Evolutionary conservation across 30 jellyfish, hydroid and myxozoan species (phyloP), one percentile per base, ranked within the genome.

Genomic region (Cassiopea xamachana): DNA sequence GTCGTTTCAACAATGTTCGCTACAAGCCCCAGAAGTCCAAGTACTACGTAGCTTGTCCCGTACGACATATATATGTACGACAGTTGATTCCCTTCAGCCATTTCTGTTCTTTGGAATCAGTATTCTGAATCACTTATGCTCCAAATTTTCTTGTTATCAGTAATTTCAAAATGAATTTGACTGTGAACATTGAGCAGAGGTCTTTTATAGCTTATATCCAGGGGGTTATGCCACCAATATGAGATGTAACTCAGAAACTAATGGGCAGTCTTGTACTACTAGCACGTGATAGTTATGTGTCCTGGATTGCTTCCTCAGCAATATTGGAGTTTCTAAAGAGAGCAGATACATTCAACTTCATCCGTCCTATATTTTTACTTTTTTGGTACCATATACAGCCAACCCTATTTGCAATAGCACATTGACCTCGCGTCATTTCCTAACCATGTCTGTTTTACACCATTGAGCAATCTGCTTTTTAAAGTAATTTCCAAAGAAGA

Each of bases 21-120:
- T 6, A 51, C 70, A 7, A 50, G 2, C 16, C 87, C 87, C 55
- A 78, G 70, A 18, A 78, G 46, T 18, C 87, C 87, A 78, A 47
- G 51, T 1, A n/a, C 7, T 3, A 78, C 75, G 48, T 51, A 78
- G 75, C 87, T 43, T 1, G 75, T 39, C 2, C 87, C 87, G 50
- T 78, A 78, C 50, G 75, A n/a, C n/a, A n/a, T 48, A 61, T 48
- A 78, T 59, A 17, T 78, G 51, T 43, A 5, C n/a, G 49, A 51
- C 3, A 16, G 6, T 19, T 15, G 2, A 50, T 61, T 15, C 16
- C 51, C 51, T 16, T 2, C 87, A 48, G 87, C 87, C 87, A 78
- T 78, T 43, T 17, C 16, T 43, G 7, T 7, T 19, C 80, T 19
- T 71, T 43, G 80, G 7, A 27, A 50, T 71, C 80, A 4, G 17